A percentile compares a stretch with the other conserved stretches of the same genome.
Evolutionary conservation across 2,113 vertebrate genomes (phyloP).

Genomic region (Dasyornis broadbenti): DNA sequence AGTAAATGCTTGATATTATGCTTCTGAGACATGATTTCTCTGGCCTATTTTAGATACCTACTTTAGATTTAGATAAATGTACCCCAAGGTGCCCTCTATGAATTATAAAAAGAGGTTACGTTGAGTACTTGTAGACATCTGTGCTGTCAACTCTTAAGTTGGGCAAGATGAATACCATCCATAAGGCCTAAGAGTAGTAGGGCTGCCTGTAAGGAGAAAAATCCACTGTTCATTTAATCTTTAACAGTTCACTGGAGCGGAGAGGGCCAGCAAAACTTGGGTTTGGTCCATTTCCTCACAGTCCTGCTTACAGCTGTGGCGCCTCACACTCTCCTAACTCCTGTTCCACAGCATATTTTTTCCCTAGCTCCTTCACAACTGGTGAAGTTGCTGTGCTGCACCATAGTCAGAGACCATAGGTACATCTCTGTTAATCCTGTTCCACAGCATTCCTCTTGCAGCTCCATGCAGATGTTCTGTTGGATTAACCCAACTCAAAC

Average conservation of each 20-base stretch:
- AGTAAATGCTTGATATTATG: constrained; percentile 21
- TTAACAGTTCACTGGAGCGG: not conserved
- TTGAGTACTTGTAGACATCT: constrained; percentile 34
- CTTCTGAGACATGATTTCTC: constrained; percentile 26
- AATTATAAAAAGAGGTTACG: not conserved
- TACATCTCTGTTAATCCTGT: not conserved
- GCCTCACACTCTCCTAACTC: not conserved
- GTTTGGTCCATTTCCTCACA: not conserved
- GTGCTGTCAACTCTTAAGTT: constrained; percentile 31
- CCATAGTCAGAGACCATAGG: not conserved
- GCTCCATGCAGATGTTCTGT: not conserved
- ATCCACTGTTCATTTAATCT: not conserved
- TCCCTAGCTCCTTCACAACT: not conserved
- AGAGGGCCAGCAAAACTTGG: not conserved
- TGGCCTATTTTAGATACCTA: not conserved
- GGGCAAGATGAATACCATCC: constrained; percentile 41
- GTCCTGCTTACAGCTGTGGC: not conserved
- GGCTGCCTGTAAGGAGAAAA: constrained; percentile 7
- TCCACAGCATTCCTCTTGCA: not conserved
- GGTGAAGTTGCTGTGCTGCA: not conserved
- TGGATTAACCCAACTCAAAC: not conserved
- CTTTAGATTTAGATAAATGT: constrained; percentile 33
- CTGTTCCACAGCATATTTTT: not conserved
- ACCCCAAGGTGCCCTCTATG: constrained; percentile 38
- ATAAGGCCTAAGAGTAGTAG: constrained; percentile 45